Percentiles rank a stretch among this genome's conserved stretches.
Evolutionary conservation across 2,797 vertebrate genomes (phyloP).

Genomic region (Discoglossus pictus): DNA sequence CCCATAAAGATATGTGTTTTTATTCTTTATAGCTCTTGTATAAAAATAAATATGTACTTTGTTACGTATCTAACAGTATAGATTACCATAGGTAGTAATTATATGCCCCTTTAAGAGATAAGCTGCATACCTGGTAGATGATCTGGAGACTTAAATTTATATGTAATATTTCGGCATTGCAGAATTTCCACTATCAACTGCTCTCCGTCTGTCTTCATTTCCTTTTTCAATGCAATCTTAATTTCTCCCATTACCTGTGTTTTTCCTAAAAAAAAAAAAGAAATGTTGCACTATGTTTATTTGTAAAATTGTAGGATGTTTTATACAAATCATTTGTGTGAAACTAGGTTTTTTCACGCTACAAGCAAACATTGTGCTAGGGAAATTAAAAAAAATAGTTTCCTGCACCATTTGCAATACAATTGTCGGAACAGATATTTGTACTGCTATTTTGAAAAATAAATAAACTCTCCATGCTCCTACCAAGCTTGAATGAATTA

Average conservation of each 20-base stretch:
- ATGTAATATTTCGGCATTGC: slow-evolving; percentile 98
- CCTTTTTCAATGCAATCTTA: slow-evolving; percentile 95
- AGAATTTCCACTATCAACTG: slow-evolving; percentile 95
- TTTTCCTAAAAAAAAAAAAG: slow-evolving; percentile 76
- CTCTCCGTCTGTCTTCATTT: slow-evolving; percentile 96
- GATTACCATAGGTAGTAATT: too few relatives aligned
- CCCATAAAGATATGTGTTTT: too few relatives aligned
- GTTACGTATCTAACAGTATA: too few relatives aligned
- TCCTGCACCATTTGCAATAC: too few relatives aligned
- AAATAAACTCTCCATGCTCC: slow-evolving; percentile 16
- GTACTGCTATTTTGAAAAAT: slow-evolving; percentile 17
- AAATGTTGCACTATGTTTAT: slow-evolving; percentile 16
- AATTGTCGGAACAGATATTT: too few relatives aligned
- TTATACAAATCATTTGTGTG: too few relatives aligned
- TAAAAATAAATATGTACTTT: too few relatives aligned
- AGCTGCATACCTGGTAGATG: slow-evolving; percentile 93
- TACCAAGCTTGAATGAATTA: slow-evolving; percentile 27
- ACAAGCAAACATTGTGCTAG: too few relatives aligned
- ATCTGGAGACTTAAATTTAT: slow-evolving; percentile 98
- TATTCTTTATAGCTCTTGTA: too few relatives aligned
- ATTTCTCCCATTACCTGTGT: slow-evolving; percentile 98
- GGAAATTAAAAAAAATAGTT: too few relatives aligned
- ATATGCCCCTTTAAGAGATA: too few relatives aligned
- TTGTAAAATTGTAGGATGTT: neutral
- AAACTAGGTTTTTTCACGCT: too few relatives aligned